Percentiles rank a stretch among this genome's conserved stretches.
Conservation (phyloP, 2,888 invertebrate species). For the Lycia hirtaria region DNA sequence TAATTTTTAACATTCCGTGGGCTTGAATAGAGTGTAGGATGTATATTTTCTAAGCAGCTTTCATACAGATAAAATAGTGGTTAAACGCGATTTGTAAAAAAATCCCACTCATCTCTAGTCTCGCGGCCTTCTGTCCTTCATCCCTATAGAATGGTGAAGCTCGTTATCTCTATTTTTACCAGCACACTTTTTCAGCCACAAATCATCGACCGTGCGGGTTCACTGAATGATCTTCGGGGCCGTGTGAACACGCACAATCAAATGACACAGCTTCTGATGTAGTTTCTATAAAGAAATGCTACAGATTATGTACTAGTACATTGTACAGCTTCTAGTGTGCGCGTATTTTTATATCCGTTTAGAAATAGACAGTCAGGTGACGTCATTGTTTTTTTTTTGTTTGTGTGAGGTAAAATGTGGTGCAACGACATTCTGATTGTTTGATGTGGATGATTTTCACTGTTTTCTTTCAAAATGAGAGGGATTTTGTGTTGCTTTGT, state of each 20-base stretch:
- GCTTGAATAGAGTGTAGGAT: no score
- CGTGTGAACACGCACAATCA: conserved; percentile 51
- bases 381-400: conserved; percentile 52
- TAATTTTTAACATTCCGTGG: no score
- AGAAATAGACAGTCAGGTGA: conserved; percentile 58
- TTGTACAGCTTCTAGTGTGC: conserved; percentile 1
- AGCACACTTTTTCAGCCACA: conserved; percentile 25
- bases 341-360: conserved; percentile 58
- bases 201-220: conserved; percentile 35
- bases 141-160: not conserved
- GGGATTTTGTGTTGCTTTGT: conserved; percentile 1
- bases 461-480: conserved; percentile 4
- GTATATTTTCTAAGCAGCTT: no score
- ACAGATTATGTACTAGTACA: conserved; percentile 17
- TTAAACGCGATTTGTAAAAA: no score
- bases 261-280: conserved; percentile 40
- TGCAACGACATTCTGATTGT: conserved; percentile 19
- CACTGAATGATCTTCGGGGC: conserved; percentile 44
- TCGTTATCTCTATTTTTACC: conserved; percentile 10
- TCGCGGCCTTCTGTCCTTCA: not conserved
- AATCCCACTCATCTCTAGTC: not conserved
- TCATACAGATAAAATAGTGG: no score
- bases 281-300: conserved; percentile 13
- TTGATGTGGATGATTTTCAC: conserved; percentile 14
- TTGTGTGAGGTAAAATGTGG: conserved; percentile 26